Base-by-base conservation (phyloP, 2,888 invertebrate species). In the Uropetala carovei region DNA sequence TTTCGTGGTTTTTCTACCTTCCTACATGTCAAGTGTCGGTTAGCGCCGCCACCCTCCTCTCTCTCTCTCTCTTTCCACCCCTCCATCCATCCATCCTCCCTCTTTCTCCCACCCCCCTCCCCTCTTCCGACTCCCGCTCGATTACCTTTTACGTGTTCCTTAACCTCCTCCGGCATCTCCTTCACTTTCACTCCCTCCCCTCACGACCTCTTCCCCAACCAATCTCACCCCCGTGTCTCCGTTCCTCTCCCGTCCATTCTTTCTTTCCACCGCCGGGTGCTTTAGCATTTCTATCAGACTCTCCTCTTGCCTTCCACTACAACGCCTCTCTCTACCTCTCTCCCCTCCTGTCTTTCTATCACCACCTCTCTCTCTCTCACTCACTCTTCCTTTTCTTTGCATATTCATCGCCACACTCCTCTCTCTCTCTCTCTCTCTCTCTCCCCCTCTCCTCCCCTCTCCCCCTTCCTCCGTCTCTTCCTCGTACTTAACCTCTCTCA, bases 21-120 rank as follows among this genome's bases (percentile, higher is more conserved):
- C 75, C 75, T 75, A 75, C 75, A 75, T 75, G 75, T 75, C 27
- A 75, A 75, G 75, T 75, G 75, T 75, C 75, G 75, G 27, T 75
- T 75, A 27, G 75, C 27, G 13, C 75, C 4, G 10, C 75, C 75
- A 13, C 22, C 22, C 22, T 16, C 75, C 3, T 22, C 75, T 75
- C 1, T 43, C 43, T 43, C 43, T 43, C 5, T 43, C 43, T 43
- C 43, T n/a, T n/a, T n/a, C n/a, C n/a, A n/a, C n/a, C n/a, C n/a
- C n/a, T n/a, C n/a, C n/a, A n/a, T n/a, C n/a, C n/a, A n/a, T n/a
- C n/a, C n/a, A n/a, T n/a, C n/a, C n/a, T n/a, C n/a, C n/a, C 43
- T 43, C 43, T 43, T 43, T 43, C 43, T 43, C 43, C 43, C 43
- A 3, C 3, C 43, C 43, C 43, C 43, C 5, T 5, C 43, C 1